Evolutionary conservation across 2,797 vertebrate species (phyloP).

Genomic region (Silurus lanzhouensis): DNA sequence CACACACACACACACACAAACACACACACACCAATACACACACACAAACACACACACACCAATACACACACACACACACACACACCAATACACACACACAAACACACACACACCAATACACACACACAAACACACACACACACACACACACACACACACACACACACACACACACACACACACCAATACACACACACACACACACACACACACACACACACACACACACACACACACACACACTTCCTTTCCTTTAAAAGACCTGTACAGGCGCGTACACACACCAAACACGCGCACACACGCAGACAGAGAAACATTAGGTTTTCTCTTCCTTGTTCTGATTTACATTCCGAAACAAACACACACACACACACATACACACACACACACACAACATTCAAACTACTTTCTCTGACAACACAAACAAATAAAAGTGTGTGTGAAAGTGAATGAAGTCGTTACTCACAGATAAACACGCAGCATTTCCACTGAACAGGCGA

Average conservation of each 20-base stretch:
- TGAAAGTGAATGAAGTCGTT: neutral
- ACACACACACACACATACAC: neutral
- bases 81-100: no score
- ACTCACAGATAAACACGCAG: neutral
- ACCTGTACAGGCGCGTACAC: neutral
- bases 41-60: neutral
- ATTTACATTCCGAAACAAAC: neutral
- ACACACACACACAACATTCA: neutral
- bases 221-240: neutral
- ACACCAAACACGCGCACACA: neutral
- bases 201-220: neutral
- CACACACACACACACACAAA: neutral
- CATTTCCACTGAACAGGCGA: constrained; percentile 2
- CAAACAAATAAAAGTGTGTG: neutral
- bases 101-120: no score
- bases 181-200: no score
- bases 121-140: no score
- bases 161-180: no score
- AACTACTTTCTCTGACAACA: neutral
- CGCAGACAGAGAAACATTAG: neutral
- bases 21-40: neutral
- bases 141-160: no score
- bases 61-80: no score
- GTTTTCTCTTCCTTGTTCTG: constrained; percentile 5
- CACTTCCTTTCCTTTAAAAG: neutral